These are phyloP conservation scores for Cinara cedri DNA, from an alignment of 2,888 invertebrate genomes.

Conservation along the genomic window DNA sequence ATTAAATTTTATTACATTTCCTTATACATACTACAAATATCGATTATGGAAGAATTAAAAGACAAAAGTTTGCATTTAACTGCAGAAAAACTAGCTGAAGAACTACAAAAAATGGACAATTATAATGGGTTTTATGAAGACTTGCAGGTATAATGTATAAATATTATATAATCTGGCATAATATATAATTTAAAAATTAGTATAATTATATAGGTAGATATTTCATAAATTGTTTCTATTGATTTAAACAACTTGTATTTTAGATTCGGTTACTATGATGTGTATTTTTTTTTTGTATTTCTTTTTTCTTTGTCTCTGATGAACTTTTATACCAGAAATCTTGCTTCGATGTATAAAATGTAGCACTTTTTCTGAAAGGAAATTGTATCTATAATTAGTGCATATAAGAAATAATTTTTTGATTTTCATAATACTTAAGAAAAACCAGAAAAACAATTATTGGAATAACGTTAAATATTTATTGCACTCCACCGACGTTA, in stretches of 20 bases:
- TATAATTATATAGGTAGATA: neutral
- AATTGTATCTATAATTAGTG: too few relatives aligned
- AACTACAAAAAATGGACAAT: slow-evolving; percentile 76
- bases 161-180: too few relatives aligned
- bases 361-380: too few relatives aligned
- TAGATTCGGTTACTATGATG: neutral
- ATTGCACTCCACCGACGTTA: too few relatives aligned
- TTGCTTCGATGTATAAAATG: too few relatives aligned
- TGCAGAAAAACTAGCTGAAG: slow-evolving; percentile 78
- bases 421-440: too few relatives aligned
- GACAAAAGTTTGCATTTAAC: slow-evolving; percentile 75
- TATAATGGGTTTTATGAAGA: slow-evolving; percentile 80
- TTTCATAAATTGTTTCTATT: neutral
- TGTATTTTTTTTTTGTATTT: too few relatives aligned
- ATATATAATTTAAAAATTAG: neutral
- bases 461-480: too few relatives aligned
- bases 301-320: too few relatives aligned
- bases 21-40: neutral
- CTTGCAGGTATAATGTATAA: slow-evolving; percentile 70
- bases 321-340: too few relatives aligned
- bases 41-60: slow-evolving; percentile 66
- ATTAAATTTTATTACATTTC: neutral
- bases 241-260: neutral
- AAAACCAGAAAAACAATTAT: too few relatives aligned
- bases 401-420: too few relatives aligned